A percentile compares a stretch with the other conserved stretches of the same genome.
These are phyloP conservation scores for Spicauda simplicius DNA, from an alignment of 2,888 invertebrate genomes.

Conservation along the genomic window DNA sequence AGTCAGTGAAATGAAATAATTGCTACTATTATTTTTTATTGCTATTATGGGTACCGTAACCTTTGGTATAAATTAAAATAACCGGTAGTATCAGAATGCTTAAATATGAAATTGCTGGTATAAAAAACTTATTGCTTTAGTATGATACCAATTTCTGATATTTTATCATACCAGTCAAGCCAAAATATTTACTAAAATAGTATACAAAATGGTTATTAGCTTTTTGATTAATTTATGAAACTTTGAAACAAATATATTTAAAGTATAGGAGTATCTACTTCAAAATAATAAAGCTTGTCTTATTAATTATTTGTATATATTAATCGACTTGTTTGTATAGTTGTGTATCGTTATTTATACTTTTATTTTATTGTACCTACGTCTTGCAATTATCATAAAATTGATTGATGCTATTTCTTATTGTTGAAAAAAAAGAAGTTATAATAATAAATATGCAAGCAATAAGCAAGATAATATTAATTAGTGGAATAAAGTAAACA, in stretches of 20 bases:
- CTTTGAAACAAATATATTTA: too few relatives aligned
- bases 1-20: neutral
- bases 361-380: neutral
- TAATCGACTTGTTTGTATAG: neutral
- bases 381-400: neutral
- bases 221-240: too few relatives aligned
- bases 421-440: neutral
- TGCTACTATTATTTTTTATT: neutral
- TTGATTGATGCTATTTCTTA: constrained; percentile 23
- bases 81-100: too few relatives aligned
- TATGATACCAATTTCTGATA: too few relatives aligned
- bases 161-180: too few relatives aligned
- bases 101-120: too few relatives aligned
- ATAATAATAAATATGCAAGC: constrained; percentile 17
- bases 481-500: constrained; percentile 14
- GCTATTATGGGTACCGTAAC: neutral
- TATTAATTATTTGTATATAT: neutral
- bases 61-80: too few relatives aligned
- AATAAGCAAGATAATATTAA: constrained; percentile 27
- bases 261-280: too few relatives aligned
- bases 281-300: neutral
- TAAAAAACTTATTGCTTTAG: too few relatives aligned
- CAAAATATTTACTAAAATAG: too few relatives aligned
- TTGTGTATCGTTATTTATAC: neutral
- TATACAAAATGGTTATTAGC: too few relatives aligned